Evolutionary conservation across 2,113 vertebrate genomes (phyloP).

Genomic region (Sturnira hondurensis): DNA sequence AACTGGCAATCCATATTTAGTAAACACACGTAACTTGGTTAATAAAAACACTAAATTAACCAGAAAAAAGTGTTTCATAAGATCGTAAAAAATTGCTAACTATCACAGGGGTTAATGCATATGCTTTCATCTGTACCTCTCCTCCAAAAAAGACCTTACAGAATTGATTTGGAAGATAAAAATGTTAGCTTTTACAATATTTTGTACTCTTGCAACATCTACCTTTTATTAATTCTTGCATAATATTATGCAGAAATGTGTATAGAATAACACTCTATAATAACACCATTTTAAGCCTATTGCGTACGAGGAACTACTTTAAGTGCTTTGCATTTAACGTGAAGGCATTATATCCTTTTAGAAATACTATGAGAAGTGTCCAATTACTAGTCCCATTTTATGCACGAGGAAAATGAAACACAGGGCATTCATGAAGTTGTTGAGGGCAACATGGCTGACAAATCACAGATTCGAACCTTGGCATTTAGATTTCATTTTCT

Average conservation of each 20-base stretch:
- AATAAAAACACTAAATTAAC: conserved; percentile 1
- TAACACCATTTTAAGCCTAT: not conserved
- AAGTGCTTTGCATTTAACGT: not conserved
- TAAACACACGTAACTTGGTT: not conserved
- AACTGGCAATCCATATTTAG: not conserved
- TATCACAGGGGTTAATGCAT: not conserved
- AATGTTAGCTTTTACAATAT: not conserved
- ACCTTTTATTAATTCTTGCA: not conserved
- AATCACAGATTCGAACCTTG: not conserved
- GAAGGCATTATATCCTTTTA: not conserved
- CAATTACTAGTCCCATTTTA: not conserved
- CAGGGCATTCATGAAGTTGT: not conserved
- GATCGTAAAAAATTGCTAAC: not conserved
- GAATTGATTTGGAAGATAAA: not conserved
- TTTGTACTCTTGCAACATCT: not conserved
- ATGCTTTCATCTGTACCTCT: not conserved
- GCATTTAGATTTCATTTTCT: not conserved
- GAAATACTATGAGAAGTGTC: no score
- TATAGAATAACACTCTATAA: not conserved
- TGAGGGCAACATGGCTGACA: not conserved
- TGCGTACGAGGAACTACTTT: not conserved
- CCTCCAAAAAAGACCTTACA: not conserved
- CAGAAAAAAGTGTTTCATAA: not conserved
- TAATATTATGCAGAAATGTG: not conserved
- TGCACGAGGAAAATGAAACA: not conserved